Conservation (phyloP, 2,113 vertebrate genomes). For the Phrynosoma blainvillii region DNA sequence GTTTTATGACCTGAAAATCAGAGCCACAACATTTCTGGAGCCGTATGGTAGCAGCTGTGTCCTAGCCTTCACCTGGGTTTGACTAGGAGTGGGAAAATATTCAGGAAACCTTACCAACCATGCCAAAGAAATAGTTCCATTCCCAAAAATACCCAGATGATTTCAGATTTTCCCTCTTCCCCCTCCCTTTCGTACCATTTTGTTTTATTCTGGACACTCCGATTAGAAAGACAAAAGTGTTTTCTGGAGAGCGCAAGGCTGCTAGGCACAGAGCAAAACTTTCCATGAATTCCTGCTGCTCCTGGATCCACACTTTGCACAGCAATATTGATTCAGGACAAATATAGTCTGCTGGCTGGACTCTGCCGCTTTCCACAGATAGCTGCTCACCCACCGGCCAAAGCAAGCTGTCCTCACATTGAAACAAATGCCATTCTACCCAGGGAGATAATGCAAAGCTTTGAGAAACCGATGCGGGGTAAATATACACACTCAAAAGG, state of each 20-base stretch:
- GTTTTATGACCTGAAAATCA: constrained; percentile 23
- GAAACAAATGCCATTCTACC: constrained; percentile 25
- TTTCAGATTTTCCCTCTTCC: background rate
- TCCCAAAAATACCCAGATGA: constrained; percentile 16
- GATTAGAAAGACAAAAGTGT: constrained; percentile 63
- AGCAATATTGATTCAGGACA: constrained; percentile 73
- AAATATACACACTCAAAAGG: too few relatives aligned
- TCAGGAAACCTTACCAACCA: constrained; percentile 35
- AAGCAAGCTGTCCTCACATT: constrained; percentile 69
- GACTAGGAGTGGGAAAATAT: constrained; percentile 37
- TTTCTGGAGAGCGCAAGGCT: constrained; percentile 43
- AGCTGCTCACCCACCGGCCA: constrained; percentile 70
- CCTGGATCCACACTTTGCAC: constrained; percentile 68
- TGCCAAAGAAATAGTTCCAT: background rate
- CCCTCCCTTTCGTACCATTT: background rate
- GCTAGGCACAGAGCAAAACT: constrained; percentile 63
- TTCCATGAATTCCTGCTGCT: constrained; percentile 81
- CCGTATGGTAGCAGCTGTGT: constrained; percentile 45
- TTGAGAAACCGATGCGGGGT: too few relatives aligned
- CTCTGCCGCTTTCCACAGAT: constrained; percentile 69
- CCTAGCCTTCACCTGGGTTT: constrained; percentile 49
- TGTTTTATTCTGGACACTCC: constrained; percentile 43
- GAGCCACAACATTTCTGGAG: constrained; percentile 18
- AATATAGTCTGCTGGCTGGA: constrained; percentile 76
- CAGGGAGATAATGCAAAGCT: too few relatives aligned